A percentile compares a stretch with the other conserved stretches of the same genome.
Conservation (phyloP, 2,113 vertebrate species). For the Tychaedon coryphoeus region DNA sequence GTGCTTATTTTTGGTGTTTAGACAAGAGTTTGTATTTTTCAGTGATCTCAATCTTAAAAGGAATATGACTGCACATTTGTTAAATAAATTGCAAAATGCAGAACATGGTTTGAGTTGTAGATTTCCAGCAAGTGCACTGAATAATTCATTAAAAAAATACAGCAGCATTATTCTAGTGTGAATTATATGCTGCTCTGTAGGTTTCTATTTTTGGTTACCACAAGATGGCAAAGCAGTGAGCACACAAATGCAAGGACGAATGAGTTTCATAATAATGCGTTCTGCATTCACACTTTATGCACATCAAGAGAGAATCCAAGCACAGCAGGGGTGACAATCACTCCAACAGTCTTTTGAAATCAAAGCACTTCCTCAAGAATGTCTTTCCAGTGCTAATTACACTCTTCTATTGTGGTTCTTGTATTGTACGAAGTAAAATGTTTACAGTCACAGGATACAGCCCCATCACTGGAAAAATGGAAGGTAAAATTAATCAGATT, state of each 20-base stretch:
- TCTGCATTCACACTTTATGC: conserved; percentile 50
- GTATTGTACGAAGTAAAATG: conserved; percentile 27
- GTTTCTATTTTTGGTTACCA: conserved; percentile 61
- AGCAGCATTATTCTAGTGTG: conserved; percentile 36
- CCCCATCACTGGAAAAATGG: not conserved
- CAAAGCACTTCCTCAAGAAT: conserved; percentile 51
- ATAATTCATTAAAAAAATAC: conserved; percentile 33
- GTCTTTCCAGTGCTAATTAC: conserved; percentile 30
- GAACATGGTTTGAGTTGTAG: not conserved
- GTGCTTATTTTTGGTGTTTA: not conserved
- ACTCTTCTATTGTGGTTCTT: conserved; percentile 18
- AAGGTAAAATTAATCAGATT: conserved; percentile 4
- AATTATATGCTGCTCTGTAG: conserved; percentile 13
- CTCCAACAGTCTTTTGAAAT: conserved; percentile 43
- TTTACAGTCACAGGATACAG: conserved; percentile 29
- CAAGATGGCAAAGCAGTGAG: conserved; percentile 63
- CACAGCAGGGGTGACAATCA: conserved; percentile 57
- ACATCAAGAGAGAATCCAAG: conserved; percentile 49
- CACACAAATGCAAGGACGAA: conserved; percentile 29
- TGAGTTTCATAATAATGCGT: conserved; percentile 38
- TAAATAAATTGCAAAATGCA: not conserved
- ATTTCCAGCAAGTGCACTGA: not conserved
- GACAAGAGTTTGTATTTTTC: not conserved
- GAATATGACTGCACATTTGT: not conserved
- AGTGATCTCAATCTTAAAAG: not conserved